Base-by-base conservation (phyloP, 2,113 vertebrate genomes). In the Cacatua alba region DNA sequence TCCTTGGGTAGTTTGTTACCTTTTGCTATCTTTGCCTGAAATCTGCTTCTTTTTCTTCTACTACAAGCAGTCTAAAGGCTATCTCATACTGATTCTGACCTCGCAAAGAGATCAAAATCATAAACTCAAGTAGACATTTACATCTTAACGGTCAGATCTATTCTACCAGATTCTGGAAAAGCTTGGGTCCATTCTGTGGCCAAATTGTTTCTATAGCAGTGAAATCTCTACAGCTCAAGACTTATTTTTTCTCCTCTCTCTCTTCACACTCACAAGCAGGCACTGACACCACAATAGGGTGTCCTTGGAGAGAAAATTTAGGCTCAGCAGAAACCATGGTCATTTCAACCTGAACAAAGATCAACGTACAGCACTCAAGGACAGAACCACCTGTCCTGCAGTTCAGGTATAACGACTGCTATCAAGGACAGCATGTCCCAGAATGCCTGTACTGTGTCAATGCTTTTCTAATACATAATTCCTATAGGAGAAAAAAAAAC, bases 61-160 rank as follows among this genome's bases (percentile, higher is more conserved):
- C 25, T 77, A 5, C 11, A 74, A 53, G 63, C 41, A 70, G 21
- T 3, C 37, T 80, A n/a, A 71, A 6, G 57, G 21, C 41, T 43
- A 9, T 15, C 20, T 55, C 18, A 39, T 14, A 35, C 59, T 41
- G 11, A 44, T 59, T 70, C 31, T 83, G 37, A 86, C 17, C 46
- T 46, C 33, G 7, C 37, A 71, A 41, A 72, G 49, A 59, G 17
- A 53, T 48, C 4, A 71, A 82, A 92, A 43, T 26, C 14, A n/a
- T 48, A 15, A 83, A 12, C 33, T 60, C 44, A 18, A 29, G n/a
- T 6, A 52, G 7, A 7, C 0, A 0, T 9, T 29, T 46, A 15
- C 67, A 35, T 68, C 12, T 28, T 16, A 11, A 8, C 18, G 17
- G 9, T 33, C 72, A 1, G 11, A 39, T 9, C 17, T 48, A 13